Evolutionary conservation across 2,113 vertebrate species (phyloP).

Genomic region (Hippotragus niger): DNA sequence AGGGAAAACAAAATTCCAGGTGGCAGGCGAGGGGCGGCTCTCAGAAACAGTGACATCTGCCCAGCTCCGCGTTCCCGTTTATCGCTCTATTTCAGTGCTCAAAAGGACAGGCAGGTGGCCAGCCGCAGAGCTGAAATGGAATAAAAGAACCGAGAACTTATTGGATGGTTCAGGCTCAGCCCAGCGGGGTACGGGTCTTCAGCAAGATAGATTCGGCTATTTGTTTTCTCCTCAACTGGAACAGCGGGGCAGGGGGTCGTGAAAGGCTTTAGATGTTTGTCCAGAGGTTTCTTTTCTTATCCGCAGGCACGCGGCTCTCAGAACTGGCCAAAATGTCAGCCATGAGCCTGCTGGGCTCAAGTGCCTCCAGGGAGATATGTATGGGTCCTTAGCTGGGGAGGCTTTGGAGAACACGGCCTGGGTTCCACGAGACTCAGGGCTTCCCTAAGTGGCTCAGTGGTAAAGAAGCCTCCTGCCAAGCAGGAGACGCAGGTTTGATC

Average conservation of each 20-base stretch:
- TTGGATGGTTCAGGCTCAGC: neutral
- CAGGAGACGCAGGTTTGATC: neutral
- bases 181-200: neutral
- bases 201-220: fast-evolving
- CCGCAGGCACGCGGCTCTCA: neutral
- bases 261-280: neutral
- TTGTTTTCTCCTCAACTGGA: neutral
- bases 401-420: neutral
- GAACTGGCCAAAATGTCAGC: neutral
- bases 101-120: slow-evolving; percentile 47
- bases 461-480: neutral
- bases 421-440: neutral
- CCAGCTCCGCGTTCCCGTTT: neutral
- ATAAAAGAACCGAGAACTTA: fast-evolving
- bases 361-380: fast-evolving
- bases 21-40: neutral
- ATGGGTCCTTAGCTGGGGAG: neutral
- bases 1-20: slow-evolving; percentile 1
- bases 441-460: neutral
- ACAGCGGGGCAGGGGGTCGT: neutral
- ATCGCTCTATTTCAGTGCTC: neutral
- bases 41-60: neutral
- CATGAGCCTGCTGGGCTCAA: fast-evolving
- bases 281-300: neutral
- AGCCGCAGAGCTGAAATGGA: neutral